These are phyloP conservation scores for Paramormyrops kingsleyae DNA, from an alignment of 2,113 vertebrate genomes.

Conservation along the genomic window DNA sequence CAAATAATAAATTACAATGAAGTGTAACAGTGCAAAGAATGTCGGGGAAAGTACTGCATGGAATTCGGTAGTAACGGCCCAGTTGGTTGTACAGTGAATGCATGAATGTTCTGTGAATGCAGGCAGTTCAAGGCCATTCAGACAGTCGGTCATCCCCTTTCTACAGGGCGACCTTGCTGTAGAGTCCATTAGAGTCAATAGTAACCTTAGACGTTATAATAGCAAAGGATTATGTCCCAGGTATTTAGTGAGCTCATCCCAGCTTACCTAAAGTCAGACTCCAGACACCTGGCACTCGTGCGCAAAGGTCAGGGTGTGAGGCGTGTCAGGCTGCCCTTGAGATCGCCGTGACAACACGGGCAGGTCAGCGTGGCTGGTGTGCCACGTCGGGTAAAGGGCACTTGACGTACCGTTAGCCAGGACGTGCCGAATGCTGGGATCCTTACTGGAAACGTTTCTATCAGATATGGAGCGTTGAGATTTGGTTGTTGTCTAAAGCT, in stretches of 20 bases:
- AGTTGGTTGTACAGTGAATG: background rate
- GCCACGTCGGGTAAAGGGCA: background rate
- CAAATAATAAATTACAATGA: background rate
- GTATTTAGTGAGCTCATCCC: background rate
- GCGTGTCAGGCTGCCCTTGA: background rate
- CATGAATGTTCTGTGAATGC: background rate
- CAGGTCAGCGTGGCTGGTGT: conserved; percentile 7
- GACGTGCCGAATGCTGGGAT: background rate
- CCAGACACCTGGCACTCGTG: conserved; percentile 8
- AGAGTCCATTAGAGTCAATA: background rate
- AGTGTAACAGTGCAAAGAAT: background rate
- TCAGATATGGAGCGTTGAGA: background rate
- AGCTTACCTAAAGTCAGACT: conserved; percentile 32
- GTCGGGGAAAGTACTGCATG: background rate
- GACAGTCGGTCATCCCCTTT: background rate
- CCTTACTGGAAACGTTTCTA: background rate
- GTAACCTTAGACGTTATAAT: background rate
- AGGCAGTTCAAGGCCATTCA: background rate
- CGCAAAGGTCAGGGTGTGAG: conserved; percentile 45
- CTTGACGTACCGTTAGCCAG: background rate
- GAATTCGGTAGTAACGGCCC: background rate
- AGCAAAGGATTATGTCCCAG: background rate
- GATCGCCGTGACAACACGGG: background rate
- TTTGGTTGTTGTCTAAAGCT: background rate
- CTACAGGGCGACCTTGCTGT: background rate